Evolutionary conservation across 37 sponge, comb jelly and placozoan genomes (phyloP).

Genomic region (Mnemiopsis leidyi): DNA sequence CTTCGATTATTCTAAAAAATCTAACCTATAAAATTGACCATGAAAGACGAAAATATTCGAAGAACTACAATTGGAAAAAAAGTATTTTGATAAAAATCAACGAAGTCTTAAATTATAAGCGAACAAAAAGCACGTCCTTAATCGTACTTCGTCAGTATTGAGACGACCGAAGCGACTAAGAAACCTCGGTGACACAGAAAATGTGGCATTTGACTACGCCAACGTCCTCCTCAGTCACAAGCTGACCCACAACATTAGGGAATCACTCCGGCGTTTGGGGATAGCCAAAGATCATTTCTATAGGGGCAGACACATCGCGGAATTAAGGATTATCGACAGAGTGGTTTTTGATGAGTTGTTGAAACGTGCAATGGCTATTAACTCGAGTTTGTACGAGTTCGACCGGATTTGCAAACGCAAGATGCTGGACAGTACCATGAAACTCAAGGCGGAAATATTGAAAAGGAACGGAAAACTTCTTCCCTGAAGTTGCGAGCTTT

Average conservation of each 20-base stretch:
- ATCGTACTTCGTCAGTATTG: neutral
- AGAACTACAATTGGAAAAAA: too few species aligned
- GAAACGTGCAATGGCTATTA: neutral
- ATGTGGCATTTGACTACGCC: neutral
- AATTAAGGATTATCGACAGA: neutral
- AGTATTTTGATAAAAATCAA: too few species aligned
- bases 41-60: too few species aligned
- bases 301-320: neutral
- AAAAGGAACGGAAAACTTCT: neutral
- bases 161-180: neutral
- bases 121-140: too few species aligned
- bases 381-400: neutral
- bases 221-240: neutral
- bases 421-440: neutral
- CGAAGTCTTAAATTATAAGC: too few species aligned
- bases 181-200: neutral
- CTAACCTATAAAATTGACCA: too few species aligned
- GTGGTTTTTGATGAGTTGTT: neutral
- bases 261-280: neutral
- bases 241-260: neutral
- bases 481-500: too few species aligned
- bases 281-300: neutral
- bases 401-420: neutral
- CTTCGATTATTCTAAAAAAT: too few species aligned
- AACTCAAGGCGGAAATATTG: neutral